phyloP scores from a whole-genome alignment of 2,888 invertebrate genomes.

The Camptogramma bilineatum region DNA sequence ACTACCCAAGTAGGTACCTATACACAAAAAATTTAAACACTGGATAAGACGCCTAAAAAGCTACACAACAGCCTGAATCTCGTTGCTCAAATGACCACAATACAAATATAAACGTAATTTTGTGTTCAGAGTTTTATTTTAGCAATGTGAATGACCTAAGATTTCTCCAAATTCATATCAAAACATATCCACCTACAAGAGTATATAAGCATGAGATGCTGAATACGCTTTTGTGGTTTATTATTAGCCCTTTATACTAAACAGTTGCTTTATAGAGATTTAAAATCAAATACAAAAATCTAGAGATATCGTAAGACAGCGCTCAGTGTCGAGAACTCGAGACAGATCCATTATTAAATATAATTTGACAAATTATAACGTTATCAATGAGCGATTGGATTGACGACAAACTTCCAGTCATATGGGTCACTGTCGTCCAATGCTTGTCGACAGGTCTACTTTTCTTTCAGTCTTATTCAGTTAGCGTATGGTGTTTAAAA shows the following conservation, averaged over 20 bases:
- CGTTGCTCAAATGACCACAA: background rate
- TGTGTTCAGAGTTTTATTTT: background rate
- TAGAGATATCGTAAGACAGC: too few species aligned
- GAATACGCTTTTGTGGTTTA: conserved; percentile 11
- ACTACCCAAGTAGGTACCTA: too few species aligned
- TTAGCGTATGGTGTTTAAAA: conserved; percentile 10
- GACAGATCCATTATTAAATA: too few species aligned
- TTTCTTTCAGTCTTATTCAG: background rate
- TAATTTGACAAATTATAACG: too few species aligned
- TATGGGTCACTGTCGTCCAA: background rate
- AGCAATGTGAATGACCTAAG: conserved; percentile 35
- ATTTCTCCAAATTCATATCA: conserved; percentile 25
- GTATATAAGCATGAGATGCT: conserved; percentile 32
- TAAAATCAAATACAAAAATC: too few species aligned
- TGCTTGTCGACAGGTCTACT: background rate
- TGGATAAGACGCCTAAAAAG: background rate
- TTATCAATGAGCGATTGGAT: too few species aligned
- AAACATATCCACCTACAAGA: conserved; percentile 20
- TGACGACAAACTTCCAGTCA: too few species aligned
- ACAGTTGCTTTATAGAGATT: background rate
- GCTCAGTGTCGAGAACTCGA: too few species aligned
- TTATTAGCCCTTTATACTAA: background rate
- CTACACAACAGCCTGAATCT: background rate
- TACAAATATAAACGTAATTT: background rate
- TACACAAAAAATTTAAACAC: too few species aligned